Conservation (phyloP, 23 tunicate species). For the Ascidia mentula region DNA sequence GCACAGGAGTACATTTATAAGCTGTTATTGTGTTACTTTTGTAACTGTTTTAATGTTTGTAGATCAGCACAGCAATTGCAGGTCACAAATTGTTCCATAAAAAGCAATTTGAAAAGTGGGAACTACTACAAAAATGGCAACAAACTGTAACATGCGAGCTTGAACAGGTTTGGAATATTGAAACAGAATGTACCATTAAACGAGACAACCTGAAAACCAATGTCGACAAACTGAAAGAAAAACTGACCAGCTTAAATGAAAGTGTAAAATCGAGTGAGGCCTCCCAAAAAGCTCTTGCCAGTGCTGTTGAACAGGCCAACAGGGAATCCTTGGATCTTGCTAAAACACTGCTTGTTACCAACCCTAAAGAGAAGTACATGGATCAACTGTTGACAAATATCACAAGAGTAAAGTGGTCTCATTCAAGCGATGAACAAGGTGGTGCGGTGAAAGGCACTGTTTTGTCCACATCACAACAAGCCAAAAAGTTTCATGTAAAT, state of each 20-base stretch:
- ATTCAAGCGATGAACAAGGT: neutral
- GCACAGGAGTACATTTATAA: too few species aligned
- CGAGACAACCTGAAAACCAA: neutral
- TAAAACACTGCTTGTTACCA: neutral
- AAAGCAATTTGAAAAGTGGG: neutral
- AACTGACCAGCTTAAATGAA: neutral
- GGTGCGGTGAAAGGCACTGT: neutral
- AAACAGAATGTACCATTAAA: neutral
- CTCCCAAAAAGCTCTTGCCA: neutral
- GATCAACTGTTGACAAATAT: neutral
- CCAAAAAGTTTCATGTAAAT: neutral
- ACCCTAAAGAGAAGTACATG: neutral
- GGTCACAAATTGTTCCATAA: neutral
- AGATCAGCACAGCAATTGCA: too few species aligned
- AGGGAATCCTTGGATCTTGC: neutral
- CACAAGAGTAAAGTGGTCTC: neutral
- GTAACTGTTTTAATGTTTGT: too few species aligned
- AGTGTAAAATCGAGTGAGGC: neutral
- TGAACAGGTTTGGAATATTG: neutral
- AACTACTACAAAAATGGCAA: neutral
- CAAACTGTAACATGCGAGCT: neutral
- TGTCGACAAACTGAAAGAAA: conserved; percentile 9
- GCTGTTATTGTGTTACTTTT: too few species aligned
- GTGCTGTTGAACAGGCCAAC: neutral
- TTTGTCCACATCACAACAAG: neutral